Evolutionary conservation across 2,113 vertebrate species (phyloP).

Genomic region (Notothenia coriiceps): DNA sequence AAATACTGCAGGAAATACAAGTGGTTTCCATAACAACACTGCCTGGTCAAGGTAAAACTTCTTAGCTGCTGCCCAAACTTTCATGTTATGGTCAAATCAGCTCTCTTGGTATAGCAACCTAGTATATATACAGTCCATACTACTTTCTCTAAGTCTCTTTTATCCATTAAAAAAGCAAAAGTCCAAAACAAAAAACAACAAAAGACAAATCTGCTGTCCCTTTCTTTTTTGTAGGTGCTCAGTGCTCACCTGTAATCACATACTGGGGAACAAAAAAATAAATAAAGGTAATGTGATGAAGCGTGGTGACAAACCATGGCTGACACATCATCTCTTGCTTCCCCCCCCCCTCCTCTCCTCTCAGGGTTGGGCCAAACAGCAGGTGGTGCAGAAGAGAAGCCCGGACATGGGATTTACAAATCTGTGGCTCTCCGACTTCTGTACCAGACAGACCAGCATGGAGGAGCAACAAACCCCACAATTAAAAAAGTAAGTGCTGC

Average conservation of each 20-base stretch:
- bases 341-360: conserved; percentile 44
- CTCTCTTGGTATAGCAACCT: background rate
- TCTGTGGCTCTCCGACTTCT: conserved; percentile 66
- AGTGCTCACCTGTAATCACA: conserved; percentile 1
- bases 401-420: conserved; percentile 75
- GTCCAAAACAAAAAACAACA: too few species aligned
- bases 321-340: conserved; percentile 48
- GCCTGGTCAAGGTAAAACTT: conserved; percentile 8
- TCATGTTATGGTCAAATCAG: conserved; percentile 19
- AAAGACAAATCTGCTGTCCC: background rate
- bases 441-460: conserved; percentile 52
- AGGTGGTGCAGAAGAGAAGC: conserved; percentile 80
- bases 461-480: conserved; percentile 47
- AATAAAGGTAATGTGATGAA: conserved; percentile 23
- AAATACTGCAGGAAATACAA: conserved; percentile 55
- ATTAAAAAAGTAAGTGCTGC: conserved; percentile 72
- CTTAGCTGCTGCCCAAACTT: conserved; percentile 35
- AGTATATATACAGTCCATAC: too few species aligned
- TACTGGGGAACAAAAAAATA: background rate
- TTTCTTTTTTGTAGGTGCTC: background rate
- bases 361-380: conserved; percentile 80
- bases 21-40: conserved; percentile 62
- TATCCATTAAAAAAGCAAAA: too few species aligned
- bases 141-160: too few species aligned
- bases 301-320: conserved; percentile 38